Conservation (phyloP, 2,797 vertebrate species). For the Bradypodion pumilum region DNA sequence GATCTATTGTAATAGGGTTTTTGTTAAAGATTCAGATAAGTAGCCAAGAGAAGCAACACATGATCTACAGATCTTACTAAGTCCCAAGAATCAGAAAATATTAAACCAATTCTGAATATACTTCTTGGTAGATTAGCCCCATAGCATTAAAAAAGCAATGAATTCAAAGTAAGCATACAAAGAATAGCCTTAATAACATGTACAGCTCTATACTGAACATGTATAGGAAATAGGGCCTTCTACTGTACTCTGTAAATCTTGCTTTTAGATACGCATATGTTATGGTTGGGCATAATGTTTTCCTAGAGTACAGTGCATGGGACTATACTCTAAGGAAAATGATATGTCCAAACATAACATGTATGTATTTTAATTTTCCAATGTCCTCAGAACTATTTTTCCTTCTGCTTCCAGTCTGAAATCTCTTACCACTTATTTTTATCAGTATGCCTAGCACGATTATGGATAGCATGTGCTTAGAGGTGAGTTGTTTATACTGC, state of each 20-base stretch:
- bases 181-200: not conserved
- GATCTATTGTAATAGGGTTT: not conserved
- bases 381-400: not conserved
- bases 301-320: too few relatives aligned
- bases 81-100: not conserved
- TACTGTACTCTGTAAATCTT: not conserved
- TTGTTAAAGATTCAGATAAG: not conserved
- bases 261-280: too few relatives aligned
- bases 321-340: not conserved
- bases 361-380: not conserved
- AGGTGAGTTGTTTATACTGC: not conserved
- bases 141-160: not conserved
- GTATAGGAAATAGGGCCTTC: not conserved
- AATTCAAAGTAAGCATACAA: not conserved
- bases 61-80: not conserved
- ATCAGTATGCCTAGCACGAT: not conserved
- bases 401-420: not conserved
- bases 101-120: not conserved
- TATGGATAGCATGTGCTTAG: not conserved
- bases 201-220: not conserved
- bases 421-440: not conserved
- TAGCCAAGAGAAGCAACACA: not conserved
- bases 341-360: not conserved
- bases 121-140: not conserved
- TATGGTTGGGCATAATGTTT: too few relatives aligned